Evolutionary conservation across 2,888 invertebrate species (phyloP).

Genomic region (Drosophila pegasa): DNA sequence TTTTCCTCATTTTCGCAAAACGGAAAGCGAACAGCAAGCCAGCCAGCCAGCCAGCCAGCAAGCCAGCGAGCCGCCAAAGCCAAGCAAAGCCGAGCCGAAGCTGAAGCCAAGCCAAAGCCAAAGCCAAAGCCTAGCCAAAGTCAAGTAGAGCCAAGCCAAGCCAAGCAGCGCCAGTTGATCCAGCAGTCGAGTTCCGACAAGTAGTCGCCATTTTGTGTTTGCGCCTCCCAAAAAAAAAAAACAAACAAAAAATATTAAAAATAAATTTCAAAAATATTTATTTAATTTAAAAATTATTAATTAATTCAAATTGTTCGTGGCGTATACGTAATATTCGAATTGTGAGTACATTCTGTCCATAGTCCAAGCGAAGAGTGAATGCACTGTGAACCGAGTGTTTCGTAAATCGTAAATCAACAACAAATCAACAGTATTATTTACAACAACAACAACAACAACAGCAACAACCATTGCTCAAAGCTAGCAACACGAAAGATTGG

Average conservation of each 20-base stretch:
- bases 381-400: slow-evolving; percentile 23
- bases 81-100: slow-evolving; percentile 31
- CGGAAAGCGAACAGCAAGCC: slow-evolving; percentile 49
- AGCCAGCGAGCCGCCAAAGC: slow-evolving; percentile 33
- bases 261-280: slow-evolving; percentile 17
- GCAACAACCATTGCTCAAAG: slow-evolving; percentile 35
- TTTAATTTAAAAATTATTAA: slow-evolving; percentile 8
- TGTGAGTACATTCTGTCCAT: slow-evolving; percentile 55
- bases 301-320: slow-evolving; percentile 27
- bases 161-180: slow-evolving; percentile 19
- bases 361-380: slow-evolving; percentile 28
- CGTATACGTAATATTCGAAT: slow-evolving; percentile 60
- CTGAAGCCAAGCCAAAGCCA: slow-evolving; percentile 32
- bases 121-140: slow-evolving; percentile 30
- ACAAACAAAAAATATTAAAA: not conserved
- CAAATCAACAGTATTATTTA: slow-evolving; percentile 49
- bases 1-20: slow-evolving; percentile 69
- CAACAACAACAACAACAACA: slow-evolving; percentile 26
- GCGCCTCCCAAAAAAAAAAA: slow-evolving; percentile 14
- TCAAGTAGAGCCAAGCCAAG: slow-evolving; percentile 18
- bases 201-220: slow-evolving; percentile 63
- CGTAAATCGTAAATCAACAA: slow-evolving; percentile 16
- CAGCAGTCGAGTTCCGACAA: slow-evolving; percentile 38
- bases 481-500: slow-evolving; percentile 31
- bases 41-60: slow-evolving; percentile 9